Evolutionary conservation across 1,140 invertebrate species (phyloP).

Genomic region (Chrysomallon squamiferum): DNA sequence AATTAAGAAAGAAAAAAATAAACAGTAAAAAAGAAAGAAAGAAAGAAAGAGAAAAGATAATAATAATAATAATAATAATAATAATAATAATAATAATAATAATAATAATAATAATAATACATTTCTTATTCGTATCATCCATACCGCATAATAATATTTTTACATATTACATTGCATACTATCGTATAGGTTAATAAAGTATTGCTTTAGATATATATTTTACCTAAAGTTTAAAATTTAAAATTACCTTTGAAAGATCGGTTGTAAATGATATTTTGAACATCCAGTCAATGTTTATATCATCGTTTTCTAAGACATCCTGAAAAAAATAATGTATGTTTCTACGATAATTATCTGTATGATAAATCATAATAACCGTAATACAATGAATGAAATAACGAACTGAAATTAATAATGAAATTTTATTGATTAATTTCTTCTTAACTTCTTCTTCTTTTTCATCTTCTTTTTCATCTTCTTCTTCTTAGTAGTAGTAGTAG

Average conservation of each 20-base stretch:
- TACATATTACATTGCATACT: too few species aligned
- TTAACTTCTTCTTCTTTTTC: neutral
- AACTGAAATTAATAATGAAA: neutral
- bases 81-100: too few species aligned
- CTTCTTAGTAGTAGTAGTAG: neutral
- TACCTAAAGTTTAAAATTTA: too few species aligned
- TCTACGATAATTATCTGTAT: neutral
- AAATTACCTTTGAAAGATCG: constrained; percentile 86
- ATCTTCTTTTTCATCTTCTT: neutral
- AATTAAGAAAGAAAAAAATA: too few species aligned
- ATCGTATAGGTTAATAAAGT: too few species aligned
- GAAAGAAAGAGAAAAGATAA: too few species aligned
- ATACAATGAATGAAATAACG: neutral
- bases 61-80: too few species aligned
- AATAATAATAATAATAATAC: too few species aligned
- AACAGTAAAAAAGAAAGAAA: too few species aligned
- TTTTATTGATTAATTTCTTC: neutral
- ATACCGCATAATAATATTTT: too few species aligned
- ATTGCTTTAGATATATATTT: too few species aligned
- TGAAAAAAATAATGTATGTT: constrained; percentile 64
- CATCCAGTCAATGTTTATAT: constrained; percentile 90
- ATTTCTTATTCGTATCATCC: too few species aligned
- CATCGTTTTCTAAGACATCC: constrained; percentile 90
- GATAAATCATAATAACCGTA: neutral
- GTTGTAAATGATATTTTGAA: constrained; percentile 93